Evolutionary conservation across 2,113 vertebrate genomes (phyloP), one percentile per base, ranked within the genome.

Genomic region (Silurus meridionalis): DNA sequence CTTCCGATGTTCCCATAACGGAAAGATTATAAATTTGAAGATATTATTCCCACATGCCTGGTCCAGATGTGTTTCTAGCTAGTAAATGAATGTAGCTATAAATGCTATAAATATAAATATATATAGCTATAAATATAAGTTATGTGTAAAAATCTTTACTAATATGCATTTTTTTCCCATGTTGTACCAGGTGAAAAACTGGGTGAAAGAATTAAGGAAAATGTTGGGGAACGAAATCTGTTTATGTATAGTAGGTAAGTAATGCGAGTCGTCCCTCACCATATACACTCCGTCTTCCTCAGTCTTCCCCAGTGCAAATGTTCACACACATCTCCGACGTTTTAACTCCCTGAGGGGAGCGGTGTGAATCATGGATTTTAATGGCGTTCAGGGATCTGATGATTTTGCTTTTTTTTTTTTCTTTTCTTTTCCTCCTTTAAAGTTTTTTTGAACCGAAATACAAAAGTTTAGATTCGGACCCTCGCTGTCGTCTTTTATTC

Each of bases 181-280:
- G 4, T 87, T 80, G 37, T 72, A 83, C 10, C 92, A 99, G 98
- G 98, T 99, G 91, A 99, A 99, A 96, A 99, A 97, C 92, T 99
- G 98, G 98, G 98, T 99, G 89, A 99, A 99, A 90, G 98, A 99
- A 93, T 93, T 99, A 94, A 95, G 98, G 91, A 99, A 99, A 97
- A 99, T 99, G 98, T 94, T 99, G 96, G 98, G 98, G 89, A 99
- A 99, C 90, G 97, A 99, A 91, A 99, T 99, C 90, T 99, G 97
- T 96, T 96, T 99, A 94, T 99, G 98, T 97, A 99, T 99, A 96
- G 97, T 99, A 95, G 98, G 98, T 99, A 94, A 96, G 98, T 94
- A 81, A 28, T 10, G 28, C 21, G 37, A 37, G 37, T 37, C 37
- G 13, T 57, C 52, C 57, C 58, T 79, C 77, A n/a, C 57, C 21